These are phyloP conservation scores for Tarsius wallacei DNA, from an alignment of 2,797 vertebrate genomes.

Conservation along the genomic window DNA sequence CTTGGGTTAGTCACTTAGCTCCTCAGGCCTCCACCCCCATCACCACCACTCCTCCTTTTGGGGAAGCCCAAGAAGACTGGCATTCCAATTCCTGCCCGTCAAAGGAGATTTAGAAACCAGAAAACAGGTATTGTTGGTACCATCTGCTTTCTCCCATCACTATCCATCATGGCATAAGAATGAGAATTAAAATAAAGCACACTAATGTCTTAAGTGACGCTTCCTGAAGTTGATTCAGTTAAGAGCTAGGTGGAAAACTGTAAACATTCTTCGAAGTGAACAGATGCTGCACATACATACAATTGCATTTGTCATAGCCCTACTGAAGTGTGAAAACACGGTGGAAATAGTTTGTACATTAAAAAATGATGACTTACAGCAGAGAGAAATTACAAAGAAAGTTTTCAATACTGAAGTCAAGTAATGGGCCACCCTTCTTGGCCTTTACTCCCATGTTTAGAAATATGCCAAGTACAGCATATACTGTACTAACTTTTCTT, in stretches of 20 bases:
- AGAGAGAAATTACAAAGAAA: constrained; percentile 58
- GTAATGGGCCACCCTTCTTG: constrained; percentile 25
- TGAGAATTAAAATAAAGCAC: not conserved
- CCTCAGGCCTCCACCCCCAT: not conserved
- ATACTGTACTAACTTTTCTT: constrained; percentile 24
- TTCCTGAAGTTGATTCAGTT: not conserved
- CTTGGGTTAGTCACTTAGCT: too few species aligned
- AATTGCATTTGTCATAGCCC: not conserved
- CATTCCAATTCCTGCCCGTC: not conserved
- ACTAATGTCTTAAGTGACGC: not conserved
- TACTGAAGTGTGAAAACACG: constrained; percentile 14
- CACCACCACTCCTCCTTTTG: not conserved
- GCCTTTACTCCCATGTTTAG: constrained; percentile 11
- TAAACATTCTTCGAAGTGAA: not conserved
- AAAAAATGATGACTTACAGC: constrained; percentile 54
- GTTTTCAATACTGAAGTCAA: constrained; percentile 46
- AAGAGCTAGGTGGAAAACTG: not conserved
- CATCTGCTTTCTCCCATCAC: not conserved
- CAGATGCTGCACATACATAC: not conserved
- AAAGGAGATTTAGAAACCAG: not conserved
- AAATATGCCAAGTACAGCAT: constrained; percentile 39
- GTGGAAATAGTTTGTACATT: constrained; percentile 45
- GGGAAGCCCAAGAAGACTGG: not conserved
- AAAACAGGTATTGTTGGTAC: not conserved
- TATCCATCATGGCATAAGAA: not conserved